Percentiles rank a stretch among this genome's conserved stretches.
phyloP scores from a whole-genome alignment of 2,888 invertebrate species.

The Pseudococcus jackbeardsleyi region DNA sequence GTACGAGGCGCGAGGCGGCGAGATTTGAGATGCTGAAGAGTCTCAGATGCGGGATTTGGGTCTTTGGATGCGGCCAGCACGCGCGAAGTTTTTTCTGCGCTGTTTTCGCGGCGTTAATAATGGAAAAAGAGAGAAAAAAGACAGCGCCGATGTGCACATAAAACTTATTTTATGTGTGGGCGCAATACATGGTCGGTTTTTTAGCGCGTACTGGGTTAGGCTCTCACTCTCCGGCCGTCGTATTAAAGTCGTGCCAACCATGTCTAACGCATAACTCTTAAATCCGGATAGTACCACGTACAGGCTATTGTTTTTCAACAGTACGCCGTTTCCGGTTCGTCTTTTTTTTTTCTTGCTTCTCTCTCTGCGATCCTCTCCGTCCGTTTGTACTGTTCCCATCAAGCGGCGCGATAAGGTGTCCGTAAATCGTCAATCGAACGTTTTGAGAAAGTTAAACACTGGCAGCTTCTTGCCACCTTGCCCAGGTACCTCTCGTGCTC shows the following conservation, averaged over 20 bases:
- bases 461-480: neutral
- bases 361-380: neutral
- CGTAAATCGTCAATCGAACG: constrained; percentile 38
- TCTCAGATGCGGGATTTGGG: neutral
- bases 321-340: constrained; percentile 64
- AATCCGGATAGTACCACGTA: constrained; percentile 63
- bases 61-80: neutral
- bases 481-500: too few species aligned
- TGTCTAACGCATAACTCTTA: constrained; percentile 64
- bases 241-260: constrained; percentile 63
- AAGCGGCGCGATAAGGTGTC: neutral
- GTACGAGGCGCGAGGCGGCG: neutral
- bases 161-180: constrained; percentile 58
- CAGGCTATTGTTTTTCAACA: constrained; percentile 62
- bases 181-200: constrained; percentile 61
- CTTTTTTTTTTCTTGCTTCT: neutral
- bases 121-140: neutral
- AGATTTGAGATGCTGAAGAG: constrained; percentile 2
- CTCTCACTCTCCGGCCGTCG: constrained; percentile 27
- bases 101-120: constrained; percentile 12
- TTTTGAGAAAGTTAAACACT: constrained; percentile 8
- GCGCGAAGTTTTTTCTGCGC: neutral
- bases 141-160: constrained; percentile 45
- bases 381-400: neutral
- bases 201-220: constrained; percentile 55